phyloP scores from a whole-genome alignment of 2,888 invertebrate species.

The Brachyptera putata region DNA sequence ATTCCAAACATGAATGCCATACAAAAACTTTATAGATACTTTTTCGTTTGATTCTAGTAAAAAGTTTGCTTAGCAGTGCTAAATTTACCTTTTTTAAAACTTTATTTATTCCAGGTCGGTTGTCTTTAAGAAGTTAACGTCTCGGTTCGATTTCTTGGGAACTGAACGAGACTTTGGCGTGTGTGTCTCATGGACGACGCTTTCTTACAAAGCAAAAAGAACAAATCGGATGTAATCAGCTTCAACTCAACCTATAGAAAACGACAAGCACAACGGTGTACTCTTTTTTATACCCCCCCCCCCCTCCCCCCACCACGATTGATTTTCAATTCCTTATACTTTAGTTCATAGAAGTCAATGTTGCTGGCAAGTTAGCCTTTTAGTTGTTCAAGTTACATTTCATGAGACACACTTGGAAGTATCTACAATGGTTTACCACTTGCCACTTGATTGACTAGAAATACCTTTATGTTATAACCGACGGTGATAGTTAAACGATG shows the following conservation, averaged over 20 bases:
- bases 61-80: conserved; percentile 22
- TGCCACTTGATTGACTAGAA: no score
- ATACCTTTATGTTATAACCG: no score
- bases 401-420: conserved; percentile 6
- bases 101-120: conserved; percentile 13
- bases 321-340: conserved; percentile 13
- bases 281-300: background rate
- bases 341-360: background rate
- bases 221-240: conserved; percentile 17
- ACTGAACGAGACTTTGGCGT: conserved; percentile 6
- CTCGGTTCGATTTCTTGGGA: conserved; percentile 2
- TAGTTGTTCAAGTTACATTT: conserved; percentile 3
- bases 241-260: background rate
- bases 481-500: no score
- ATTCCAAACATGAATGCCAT: conserved; percentile 9
- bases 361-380: conserved; percentile 11
- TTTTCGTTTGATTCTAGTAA: conserved; percentile 13
- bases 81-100: conserved; percentile 15
- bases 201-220: background rate
- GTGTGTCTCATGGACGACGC: conserved; percentile 2
- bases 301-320: no score
- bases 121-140: background rate
- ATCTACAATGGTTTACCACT: background rate
- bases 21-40: conserved; percentile 13
- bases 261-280: conserved; percentile 1